phyloP scores from a whole-genome alignment of 2,113 vertebrate species.

The Lasiurus cinereus region DNA sequence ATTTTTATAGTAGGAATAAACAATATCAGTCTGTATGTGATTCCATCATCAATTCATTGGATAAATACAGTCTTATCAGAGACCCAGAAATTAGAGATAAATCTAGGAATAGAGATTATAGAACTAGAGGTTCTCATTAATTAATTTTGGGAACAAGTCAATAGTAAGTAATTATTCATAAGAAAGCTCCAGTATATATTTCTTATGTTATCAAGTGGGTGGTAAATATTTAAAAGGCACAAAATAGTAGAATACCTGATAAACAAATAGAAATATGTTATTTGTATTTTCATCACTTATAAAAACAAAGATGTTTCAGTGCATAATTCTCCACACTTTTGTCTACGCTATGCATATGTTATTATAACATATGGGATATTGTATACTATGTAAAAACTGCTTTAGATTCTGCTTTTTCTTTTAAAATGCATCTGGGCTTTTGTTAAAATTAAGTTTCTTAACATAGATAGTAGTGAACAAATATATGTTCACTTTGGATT shows the following conservation, averaged over 20 bases:
- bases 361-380: background rate
- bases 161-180: background rate
- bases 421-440: background rate
- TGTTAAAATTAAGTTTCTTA: background rate
- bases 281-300: background rate
- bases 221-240: background rate
- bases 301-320: background rate
- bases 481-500: background rate
- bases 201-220: background rate
- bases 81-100: background rate
- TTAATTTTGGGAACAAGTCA: background rate
- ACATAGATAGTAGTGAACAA: background rate
- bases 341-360: background rate
- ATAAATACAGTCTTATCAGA: background rate
- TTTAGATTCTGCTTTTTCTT: background rate
- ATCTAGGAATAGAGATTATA: background rate
- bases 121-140: background rate
- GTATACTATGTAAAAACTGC: background rate
- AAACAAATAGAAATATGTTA: background rate
- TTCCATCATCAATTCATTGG: background rate
- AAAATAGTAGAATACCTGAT: background rate
- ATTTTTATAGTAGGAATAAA: background rate
- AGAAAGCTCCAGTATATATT: background rate
- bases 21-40: background rate
- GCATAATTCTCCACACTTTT: background rate